A percentile compares a stretch with the other conserved stretches of the same genome.
Conservation (phyloP, 2,797 vertebrate genomes). For the Alexandromys oeconomus region DNA sequence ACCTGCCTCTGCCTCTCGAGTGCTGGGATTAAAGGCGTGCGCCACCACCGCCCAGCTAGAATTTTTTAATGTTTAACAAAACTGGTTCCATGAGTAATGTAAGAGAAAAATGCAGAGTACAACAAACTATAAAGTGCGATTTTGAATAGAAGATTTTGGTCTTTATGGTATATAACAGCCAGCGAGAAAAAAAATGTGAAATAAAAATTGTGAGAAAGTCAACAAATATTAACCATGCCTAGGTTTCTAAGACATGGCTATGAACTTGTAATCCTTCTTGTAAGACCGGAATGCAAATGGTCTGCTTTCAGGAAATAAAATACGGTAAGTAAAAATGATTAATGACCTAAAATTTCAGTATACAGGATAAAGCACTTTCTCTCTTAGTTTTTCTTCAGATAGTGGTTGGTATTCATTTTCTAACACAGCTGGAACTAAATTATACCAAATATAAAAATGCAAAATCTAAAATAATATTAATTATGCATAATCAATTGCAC, state of each 20-base stretch:
- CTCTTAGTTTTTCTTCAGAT: slow-evolving; percentile 83
- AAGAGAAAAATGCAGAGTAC: background rate
- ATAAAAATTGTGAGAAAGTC: background rate
- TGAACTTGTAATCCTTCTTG: background rate
- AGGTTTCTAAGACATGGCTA: background rate
- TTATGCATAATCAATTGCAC: slow-evolving; percentile 83
- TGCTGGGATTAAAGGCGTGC: too few species aligned
- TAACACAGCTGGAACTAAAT: slow-evolving; percentile 82
- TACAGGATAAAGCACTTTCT: slow-evolving; percentile 75
- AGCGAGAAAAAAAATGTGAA: background rate
- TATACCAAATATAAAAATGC: slow-evolving; percentile 84
- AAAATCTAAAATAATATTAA: slow-evolving; percentile 83
- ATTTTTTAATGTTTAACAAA: background rate
- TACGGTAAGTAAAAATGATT: slow-evolving; percentile 83
- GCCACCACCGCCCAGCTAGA: background rate
- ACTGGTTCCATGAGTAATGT: background rate
- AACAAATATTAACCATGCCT: background rate
- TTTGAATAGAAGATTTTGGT: background rate
- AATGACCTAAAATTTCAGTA: slow-evolving; percentile 84
- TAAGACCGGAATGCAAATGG: slow-evolving; percentile 75
- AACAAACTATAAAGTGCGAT: background rate
- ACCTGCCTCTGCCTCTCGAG: too few species aligned
- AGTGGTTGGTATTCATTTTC: slow-evolving; percentile 85
- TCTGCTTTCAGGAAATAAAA: slow-evolving; percentile 52
- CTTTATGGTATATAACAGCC: background rate